Evolutionary conservation across 2,113 vertebrate genomes (phyloP).

Genomic region (Nothocercus julius): DNA sequence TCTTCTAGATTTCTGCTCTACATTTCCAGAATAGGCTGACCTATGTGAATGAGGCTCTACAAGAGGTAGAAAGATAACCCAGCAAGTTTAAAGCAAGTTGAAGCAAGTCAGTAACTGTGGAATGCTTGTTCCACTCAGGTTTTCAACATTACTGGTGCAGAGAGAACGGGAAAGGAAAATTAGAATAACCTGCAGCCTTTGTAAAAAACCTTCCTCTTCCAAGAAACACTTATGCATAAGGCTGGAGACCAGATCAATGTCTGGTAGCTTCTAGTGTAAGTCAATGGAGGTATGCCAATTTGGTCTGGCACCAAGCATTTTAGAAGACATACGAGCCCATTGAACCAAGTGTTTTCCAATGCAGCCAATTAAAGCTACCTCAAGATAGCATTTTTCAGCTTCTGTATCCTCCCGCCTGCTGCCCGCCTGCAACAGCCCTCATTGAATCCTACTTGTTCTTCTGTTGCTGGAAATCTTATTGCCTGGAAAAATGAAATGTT

Average conservation of each 20-base stretch:
- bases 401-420: slow-evolving; percentile 45
- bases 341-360: slow-evolving; percentile 55
- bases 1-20: background rate
- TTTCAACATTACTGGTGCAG: background rate
- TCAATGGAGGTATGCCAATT: slow-evolving; percentile 30
- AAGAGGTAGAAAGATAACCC: background rate
- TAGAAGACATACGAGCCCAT: slow-evolving; percentile 34
- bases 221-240: background rate
- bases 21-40: background rate
- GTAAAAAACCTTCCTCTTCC: background rate
- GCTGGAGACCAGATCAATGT: slow-evolving; percentile 9
- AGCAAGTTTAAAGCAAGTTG: background rate
- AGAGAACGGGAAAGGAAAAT: background rate
- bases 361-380: slow-evolving; percentile 56
- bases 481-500: slow-evolving; percentile 44
- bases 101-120: background rate
- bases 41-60: background rate
- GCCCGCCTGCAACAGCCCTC: slow-evolving; percentile 41
- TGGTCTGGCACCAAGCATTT: slow-evolving; percentile 45
- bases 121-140: background rate
- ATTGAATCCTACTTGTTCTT: slow-evolving; percentile 52
- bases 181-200: background rate
- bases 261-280: slow-evolving; percentile 29
- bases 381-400: slow-evolving; percentile 50
- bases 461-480: slow-evolving; percentile 47